Evolutionary conservation across 2,113 vertebrate species (phyloP), one percentile per base, ranked within the genome.

Genomic region (Erythrocercus mccallii): DNA sequence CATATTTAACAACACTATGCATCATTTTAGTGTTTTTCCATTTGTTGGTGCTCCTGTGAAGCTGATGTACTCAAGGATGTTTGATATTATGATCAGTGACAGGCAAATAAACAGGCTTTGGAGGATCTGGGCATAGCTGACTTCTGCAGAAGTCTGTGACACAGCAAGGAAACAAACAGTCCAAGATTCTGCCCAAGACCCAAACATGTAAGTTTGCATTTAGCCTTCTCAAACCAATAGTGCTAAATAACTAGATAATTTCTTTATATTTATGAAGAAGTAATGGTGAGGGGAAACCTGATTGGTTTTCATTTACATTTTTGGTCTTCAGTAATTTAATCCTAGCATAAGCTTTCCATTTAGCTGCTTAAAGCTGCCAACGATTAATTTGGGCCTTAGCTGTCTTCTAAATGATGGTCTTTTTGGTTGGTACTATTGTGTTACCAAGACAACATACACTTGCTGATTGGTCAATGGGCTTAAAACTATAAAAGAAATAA

Each of bases 161-260:
- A 53, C 16, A 61, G 30, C 30, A 81, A 47, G 28, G 50, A 74
- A 78, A 79, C 30, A 17, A 69, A 8, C 12, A 42, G 69, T 68
- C 23, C 38, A 72, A 78, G 16, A 72, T 31, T 56, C 47, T 51
- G 8, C 20, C 12, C 38, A 38, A 83, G 45, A 76, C 11, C 15
- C 2, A 62, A 57, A 53, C 0, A 0, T 25, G 1, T 22, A 30
- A 9, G 4, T 8, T 64, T 69, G 24, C 16, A 35, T 54, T 74
- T 79, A 74, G 56, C 6, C 31, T 64, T 13, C 18, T 50, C 74
- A 74, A 60, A 74, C 5, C 14, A 44, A 7, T 10, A 80, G 12
- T 10, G 5, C 14, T 61, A 80, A 88, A 56, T 62, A 85, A 72
- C 35, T n/a, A 35, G 14, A 22, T 19, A 44, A 24, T 54, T 50